phyloP scores from a whole-genome alignment of 2,113 vertebrate genomes.

The Misgurnus anguillicaudatus region DNA sequence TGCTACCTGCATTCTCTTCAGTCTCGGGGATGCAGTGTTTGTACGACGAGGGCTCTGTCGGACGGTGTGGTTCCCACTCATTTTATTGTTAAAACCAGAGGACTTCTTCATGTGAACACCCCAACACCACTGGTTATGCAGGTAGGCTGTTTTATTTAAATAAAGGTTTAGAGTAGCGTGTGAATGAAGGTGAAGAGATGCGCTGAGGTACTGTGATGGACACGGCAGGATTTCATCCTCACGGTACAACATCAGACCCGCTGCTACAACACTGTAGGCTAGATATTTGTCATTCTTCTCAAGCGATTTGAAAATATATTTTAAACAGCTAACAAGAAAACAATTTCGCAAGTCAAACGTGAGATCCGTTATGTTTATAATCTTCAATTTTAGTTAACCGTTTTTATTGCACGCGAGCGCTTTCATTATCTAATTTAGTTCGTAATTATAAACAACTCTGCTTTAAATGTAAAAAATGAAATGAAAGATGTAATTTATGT shows the following conservation, averaged over 20 bases:
- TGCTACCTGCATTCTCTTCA: not conserved
- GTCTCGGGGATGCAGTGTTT: conserved; percentile 26
- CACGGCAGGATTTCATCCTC: conserved; percentile 8
- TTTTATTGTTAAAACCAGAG: conserved; percentile 3
- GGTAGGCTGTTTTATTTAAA: not conserved
- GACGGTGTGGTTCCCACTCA: conserved; percentile 6
- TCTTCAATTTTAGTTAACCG: not conserved
- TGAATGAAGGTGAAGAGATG: conserved; percentile 13
- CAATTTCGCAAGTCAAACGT: too few relatives aligned
- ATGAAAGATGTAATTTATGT: not conserved
- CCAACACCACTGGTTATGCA: not conserved
- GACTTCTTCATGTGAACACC: conserved; percentile 1
- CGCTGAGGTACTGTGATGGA: conserved; percentile 1
- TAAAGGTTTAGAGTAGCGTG: not conserved
- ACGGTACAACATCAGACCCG: conserved; percentile 18
- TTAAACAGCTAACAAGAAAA: too few relatives aligned
- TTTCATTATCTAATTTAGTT: not conserved
- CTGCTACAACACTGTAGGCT: not conserved
- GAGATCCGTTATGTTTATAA: too few relatives aligned
- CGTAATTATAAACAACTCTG: not conserved
- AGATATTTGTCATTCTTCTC: not conserved
- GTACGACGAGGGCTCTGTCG: too few relatives aligned
- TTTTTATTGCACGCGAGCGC: not conserved
- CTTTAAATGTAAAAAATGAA: not conserved
- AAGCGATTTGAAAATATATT: not conserved